Evolutionary conservation across 2,888 invertebrate genomes (phyloP).

Genomic region (Dilophus febrilis): DNA sequence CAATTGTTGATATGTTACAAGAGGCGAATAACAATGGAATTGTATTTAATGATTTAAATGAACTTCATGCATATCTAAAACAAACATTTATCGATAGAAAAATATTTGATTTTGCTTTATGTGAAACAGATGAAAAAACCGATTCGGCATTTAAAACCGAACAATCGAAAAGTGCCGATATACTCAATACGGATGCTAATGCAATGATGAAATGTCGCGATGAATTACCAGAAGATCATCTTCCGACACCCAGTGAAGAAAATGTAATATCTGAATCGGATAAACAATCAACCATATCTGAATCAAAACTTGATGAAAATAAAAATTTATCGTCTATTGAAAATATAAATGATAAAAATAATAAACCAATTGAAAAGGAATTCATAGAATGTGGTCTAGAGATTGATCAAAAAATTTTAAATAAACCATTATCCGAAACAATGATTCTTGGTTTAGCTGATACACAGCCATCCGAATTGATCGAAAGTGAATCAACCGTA

Average conservation of each 20-base stretch:
- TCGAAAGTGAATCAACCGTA: not conserved
- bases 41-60: constrained; percentile 9
- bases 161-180: no score
- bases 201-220: no score
- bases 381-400: constrained; percentile 9
- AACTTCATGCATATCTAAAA: constrained; percentile 10
- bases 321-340: no score
- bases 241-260: no score
- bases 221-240: no score
- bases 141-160: not conserved
- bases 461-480: constrained; percentile 1
- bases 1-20: constrained; percentile 7
- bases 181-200: no score
- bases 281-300: no score
- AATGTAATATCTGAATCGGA: no score
- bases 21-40: constrained; percentile 5
- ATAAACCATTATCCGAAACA: constrained; percentile 6
- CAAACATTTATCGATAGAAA: not conserved
- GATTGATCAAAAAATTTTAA: constrained; percentile 6
- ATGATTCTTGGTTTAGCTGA: constrained; percentile 10
- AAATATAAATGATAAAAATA: not conserved
- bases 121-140: not conserved
- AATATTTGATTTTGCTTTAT: no score
- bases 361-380: constrained; percentile 6
- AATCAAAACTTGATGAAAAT: no score